Evolutionary conservation across 1,140 invertebrate species (phyloP).

Genomic region (Drosophila lowei): DNA sequence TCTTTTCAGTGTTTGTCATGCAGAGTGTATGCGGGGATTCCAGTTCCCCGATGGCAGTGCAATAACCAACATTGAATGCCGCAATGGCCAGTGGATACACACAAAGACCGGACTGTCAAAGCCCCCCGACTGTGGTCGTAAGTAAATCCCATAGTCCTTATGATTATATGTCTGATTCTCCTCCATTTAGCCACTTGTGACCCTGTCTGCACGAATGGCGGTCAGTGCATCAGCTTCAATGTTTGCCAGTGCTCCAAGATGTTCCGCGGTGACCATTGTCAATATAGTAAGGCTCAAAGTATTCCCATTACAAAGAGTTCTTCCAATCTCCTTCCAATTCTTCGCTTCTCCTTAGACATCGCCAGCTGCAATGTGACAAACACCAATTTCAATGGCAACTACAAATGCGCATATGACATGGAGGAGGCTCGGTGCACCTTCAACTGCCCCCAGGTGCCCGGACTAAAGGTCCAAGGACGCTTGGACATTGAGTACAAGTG

Average conservation of each 20-base stretch:
- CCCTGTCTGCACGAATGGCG: conserved; percentile 90
- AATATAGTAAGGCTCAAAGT: conserved; percentile 87
- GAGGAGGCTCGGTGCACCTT: conserved; percentile 87
- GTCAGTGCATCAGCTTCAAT: conserved; percentile 89
- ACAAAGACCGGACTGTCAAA: conserved; percentile 83
- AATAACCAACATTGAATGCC: conserved; percentile 86
- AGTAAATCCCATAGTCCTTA: conserved; percentile 36
- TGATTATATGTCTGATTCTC: neutral
- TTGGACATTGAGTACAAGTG: conserved; percentile 86
- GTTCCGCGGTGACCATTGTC: conserved; percentile 89
- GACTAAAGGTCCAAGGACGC: conserved; percentile 84
- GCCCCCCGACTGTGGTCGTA: conserved; percentile 87
- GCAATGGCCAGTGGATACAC: conserved; percentile 86
- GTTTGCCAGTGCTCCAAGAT: conserved; percentile 90
- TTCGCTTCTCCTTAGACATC: conserved; percentile 38
- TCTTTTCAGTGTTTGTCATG: conserved; percentile 83
- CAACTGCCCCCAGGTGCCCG: conserved; percentile 86
- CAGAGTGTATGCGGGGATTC: conserved; percentile 85
- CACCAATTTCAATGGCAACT: conserved; percentile 88
- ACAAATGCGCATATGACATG: conserved; percentile 87
- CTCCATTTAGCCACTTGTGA: conserved; percentile 86
- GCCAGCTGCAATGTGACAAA: conserved; percentile 69
- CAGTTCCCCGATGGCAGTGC: conserved; percentile 87
- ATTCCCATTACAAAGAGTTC: neutral
- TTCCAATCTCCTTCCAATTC: neutral